phyloP scores from a whole-genome alignment of 2,888 invertebrate species.

The Metallyticus violacea region DNA sequence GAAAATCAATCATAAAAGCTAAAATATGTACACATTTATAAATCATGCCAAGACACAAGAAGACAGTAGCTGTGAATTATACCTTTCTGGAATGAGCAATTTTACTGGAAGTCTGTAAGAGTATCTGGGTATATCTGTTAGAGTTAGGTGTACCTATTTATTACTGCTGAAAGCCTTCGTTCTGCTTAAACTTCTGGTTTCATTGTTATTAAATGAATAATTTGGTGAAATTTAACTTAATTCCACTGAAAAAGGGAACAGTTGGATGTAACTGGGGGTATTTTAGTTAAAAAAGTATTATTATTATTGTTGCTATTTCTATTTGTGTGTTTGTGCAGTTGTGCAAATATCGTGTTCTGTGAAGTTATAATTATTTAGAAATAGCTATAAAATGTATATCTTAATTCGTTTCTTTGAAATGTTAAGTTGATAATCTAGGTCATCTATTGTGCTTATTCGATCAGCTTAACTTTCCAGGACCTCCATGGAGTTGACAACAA shows the following conservation, averaged over 20 bases:
- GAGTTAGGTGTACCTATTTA: background rate
- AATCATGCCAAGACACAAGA: background rate
- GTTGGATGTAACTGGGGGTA: too few relatives aligned
- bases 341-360: background rate
- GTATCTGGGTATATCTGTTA: background rate
- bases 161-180: too few relatives aligned
- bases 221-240: too few relatives aligned
- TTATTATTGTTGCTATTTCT: too few relatives aligned
- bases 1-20: background rate
- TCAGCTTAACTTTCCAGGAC: background rate
- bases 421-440: background rate
- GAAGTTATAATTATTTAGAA: too few relatives aligned
- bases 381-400: too few relatives aligned
- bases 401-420: background rate
- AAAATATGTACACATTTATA: background rate
- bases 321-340: background rate
- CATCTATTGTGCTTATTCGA: background rate
- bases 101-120: too few relatives aligned
- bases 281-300: too few relatives aligned
- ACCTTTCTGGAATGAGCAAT: background rate
- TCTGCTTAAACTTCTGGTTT: too few relatives aligned
- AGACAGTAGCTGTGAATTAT: background rate
- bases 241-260: too few relatives aligned
- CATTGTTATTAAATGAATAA: too few relatives aligned
- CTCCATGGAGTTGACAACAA: too few relatives aligned